Evolutionary conservation across 2,888 invertebrate genomes (phyloP), one percentile per base, ranked within the genome.

Genomic region (Eupelmus urozonus): DNA sequence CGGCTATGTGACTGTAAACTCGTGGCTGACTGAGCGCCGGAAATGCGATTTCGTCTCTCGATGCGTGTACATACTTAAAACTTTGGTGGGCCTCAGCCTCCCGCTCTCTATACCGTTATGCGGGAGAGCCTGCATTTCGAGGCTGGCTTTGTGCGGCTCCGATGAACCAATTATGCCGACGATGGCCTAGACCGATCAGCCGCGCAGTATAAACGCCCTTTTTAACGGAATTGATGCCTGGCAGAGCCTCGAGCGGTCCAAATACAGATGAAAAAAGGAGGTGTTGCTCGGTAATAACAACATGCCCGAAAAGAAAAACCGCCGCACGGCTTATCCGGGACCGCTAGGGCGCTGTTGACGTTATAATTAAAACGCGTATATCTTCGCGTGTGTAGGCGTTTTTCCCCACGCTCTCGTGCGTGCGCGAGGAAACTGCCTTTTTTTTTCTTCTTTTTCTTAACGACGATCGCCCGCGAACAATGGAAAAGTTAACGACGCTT

Each of bases 111-210:
- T 63, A 27, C 65, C 65, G 73, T 57, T 57, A 57, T n/a, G n/a
- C n/a, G n/a, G n/a, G n/a, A n/a, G n/a, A n/a, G n/a, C n/a, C n/a
- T n/a, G n/a, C 45, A 11, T n/a, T 11, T 16, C 29, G 29, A 51
- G 11, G 42, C n/a, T n/a, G n/a, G n/a, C 40, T 45, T 45, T 59
- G n/a, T n/a, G n/a, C n/a, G n/a, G 45, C 62, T 62, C 42, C 60
- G 34, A 62, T 71, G 51, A 51, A 62, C 62, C 62, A 62, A 59
- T 71, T 62, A n/a, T n/a, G n/a, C n/a, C n/a, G n/a, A 34, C 23
- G 51, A 51, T 49, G 62, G 51, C 23, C 62, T 51, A 29, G 20
- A 34, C 51, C 18, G 60, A 70, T 51, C 49, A 25, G 9, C 20
- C 42, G 29, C 72, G 63, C 25, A 3, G 5, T 5, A 34, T 9